Base-by-base conservation (phyloP, 2,113 vertebrate species). In the Nothocercus julius region DNA sequence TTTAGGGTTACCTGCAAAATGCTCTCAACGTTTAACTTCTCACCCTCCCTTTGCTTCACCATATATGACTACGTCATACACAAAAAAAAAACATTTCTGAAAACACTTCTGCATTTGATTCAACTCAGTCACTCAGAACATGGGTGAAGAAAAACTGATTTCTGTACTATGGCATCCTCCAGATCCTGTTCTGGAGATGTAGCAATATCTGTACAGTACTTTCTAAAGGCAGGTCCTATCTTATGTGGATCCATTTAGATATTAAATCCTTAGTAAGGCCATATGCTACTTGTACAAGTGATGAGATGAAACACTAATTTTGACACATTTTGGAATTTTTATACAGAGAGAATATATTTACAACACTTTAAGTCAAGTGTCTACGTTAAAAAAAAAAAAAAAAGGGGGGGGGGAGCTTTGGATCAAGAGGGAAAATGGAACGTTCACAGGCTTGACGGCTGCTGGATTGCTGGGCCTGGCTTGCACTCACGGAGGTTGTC, bases 361-460 rank as follows among this genome's bases (percentile, higher is more conserved):
- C 51, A 93, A 59, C 34, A 51, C 96, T 92, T 87, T 2, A 5
- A 32, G 49, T 84, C 64, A 42, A 70, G 24, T 76, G 68, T 84
- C 92, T 38, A 30, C 0, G 0, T 44, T 11, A 89, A 93, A 92
- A 85, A 72, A 73, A 13, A 13, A 77, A 58, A 74, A 64, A 59
- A 49, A 15, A 0, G 14, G 49, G 49, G 21, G 20, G 21, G 49
- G 21, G 20, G 0, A 51, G 78, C 38, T 63, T 87, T 38, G 68
- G 58, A 32, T 40, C 14, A 47, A 75, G 36, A 79, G 25, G 87
- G 14, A 63, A 64, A 24, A 68, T 14, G 4, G 8, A 3, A n/a
- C 24, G 53, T 12, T 98, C 97, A 99, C 98, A 99, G 94, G 95
- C 98, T 99, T 63, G 98, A 98, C 24, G 98, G 97, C 95, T 99